A percentile compares a stretch with the other conserved stretches of the same genome.
Evolutionary conservation across 2,113 vertebrate species (phyloP).

Genomic region (Sceloporus undulatus): DNA sequence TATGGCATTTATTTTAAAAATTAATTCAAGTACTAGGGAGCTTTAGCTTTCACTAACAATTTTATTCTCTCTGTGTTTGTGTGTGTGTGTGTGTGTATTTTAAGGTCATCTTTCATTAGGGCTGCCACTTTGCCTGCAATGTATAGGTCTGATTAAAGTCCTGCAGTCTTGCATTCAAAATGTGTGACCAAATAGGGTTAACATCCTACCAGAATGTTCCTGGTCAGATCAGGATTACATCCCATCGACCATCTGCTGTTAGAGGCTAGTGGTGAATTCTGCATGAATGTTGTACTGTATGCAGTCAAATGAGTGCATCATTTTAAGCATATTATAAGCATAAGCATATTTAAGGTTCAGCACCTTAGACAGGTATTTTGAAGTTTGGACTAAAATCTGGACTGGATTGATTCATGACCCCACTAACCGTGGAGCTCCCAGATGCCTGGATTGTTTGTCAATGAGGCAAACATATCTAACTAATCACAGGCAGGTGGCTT

Average conservation of each 20-base stretch:
- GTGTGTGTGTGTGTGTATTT: background rate
- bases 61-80: background rate
- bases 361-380: too few species aligned
- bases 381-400: too few species aligned
- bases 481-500: constrained; percentile 8
- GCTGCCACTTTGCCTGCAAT: background rate
- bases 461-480: constrained; percentile 15
- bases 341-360: too few species aligned
- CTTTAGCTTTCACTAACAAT: constrained; percentile 19
- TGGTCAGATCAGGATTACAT: too few species aligned
- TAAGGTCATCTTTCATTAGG: background rate
- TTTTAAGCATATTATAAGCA: too few species aligned
- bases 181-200: background rate
- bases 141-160: background rate
- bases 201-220: background rate
- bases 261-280: too few species aligned
- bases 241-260: background rate
- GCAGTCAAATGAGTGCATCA: too few species aligned
- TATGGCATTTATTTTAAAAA: constrained; percentile 22
- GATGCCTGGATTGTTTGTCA: background rate
- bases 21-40: constrained; percentile 22
- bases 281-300: too few species aligned
- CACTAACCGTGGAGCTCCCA: too few species aligned
- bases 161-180: background rate
- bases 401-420: too few species aligned